Evolutionary conservation across 2,797 vertebrate genomes (phyloP), one percentile per base, ranked within the genome.

Genomic region (Thripadectes ignobilis): DNA sequence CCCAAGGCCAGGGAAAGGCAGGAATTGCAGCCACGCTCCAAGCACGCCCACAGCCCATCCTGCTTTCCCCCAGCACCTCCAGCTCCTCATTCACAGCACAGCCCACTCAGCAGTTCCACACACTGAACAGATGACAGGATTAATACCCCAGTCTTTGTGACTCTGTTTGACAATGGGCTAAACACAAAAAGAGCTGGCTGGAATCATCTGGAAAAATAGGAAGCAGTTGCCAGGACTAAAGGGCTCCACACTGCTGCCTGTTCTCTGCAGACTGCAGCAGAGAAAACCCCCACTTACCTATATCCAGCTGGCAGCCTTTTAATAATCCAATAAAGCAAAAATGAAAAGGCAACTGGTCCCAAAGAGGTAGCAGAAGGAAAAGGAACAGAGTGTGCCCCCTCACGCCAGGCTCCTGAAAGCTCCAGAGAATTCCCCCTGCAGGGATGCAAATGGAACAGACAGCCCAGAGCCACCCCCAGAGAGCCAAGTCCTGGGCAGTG

Each of bases 161-260:
- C 0, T 3, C 48, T 41, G 23, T 30, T 9, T 2, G 38, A 96
- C 95, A 96, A 95, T 68, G 43, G 91, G 63, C 73, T 86, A 3
- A 76, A 81, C 83, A 90, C 88, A 88, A 48, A 93, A 79, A 77
- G 91, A 85, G 74, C 91, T 93, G 81, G 81, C 96, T 97, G 78
- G 96, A 94, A 97, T 92, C 59, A 86, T 94, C 96, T 93, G 88
- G 96, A 94, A 96, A 91, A 93, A 88, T 41, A 79, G 74, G 79
- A 67, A 93, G 82, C 89, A 52, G 67, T 48, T 94, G 92, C 95
- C 91, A 94, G 92, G 90, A 71, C 80, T 87, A 49, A 92, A 91
- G 4, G 52, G 86, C 67, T 92, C 49, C 80, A 38, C 3, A 24
- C 65, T 17, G 91, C 12, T 68, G 66, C 48, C 24, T n/a, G 67